Conservation (phyloP, 2,113 vertebrate species). For the Gobio gobio region DNA sequence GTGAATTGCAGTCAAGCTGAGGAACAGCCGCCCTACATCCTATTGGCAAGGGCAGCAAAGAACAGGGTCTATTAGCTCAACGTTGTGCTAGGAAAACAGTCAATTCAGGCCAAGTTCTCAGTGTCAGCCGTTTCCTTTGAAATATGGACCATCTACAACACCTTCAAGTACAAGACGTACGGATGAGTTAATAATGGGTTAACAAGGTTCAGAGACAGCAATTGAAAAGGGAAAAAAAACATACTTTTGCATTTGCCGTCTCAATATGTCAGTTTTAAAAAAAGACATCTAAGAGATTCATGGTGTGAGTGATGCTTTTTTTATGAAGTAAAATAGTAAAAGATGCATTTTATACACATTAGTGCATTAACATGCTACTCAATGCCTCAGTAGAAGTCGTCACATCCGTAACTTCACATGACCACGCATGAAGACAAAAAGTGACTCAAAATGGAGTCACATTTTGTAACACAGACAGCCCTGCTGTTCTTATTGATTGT, state of each 20-base stretch:
- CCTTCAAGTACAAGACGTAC: background rate
- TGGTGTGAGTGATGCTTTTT: too few species aligned
- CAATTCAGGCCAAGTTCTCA: background rate
- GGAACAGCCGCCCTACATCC: slow-evolving; percentile 5
- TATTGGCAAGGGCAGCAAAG: slow-evolving; percentile 3
- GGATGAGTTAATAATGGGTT: background rate
- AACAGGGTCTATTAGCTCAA: background rate
- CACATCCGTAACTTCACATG: background rate
- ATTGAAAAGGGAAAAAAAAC: background rate
- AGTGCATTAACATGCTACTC: background rate
- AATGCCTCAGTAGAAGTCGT: background rate
- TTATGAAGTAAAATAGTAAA: background rate
- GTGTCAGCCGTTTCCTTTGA: background rate
- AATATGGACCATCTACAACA: background rate
- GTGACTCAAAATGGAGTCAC: background rate
- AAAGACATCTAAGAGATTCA: too few species aligned
- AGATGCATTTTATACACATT: background rate
- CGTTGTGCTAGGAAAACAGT: background rate
- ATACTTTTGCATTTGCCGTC: background rate
- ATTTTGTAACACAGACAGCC: background rate
- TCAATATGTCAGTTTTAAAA: too few species aligned
- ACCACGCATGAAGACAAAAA: background rate
- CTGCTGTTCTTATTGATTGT: background rate
- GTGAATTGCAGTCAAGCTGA: slow-evolving; percentile 36
- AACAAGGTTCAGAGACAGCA: background rate